Evolutionary conservation across 2,797 vertebrate species (phyloP).

Genomic region (Alectoris magna): DNA sequence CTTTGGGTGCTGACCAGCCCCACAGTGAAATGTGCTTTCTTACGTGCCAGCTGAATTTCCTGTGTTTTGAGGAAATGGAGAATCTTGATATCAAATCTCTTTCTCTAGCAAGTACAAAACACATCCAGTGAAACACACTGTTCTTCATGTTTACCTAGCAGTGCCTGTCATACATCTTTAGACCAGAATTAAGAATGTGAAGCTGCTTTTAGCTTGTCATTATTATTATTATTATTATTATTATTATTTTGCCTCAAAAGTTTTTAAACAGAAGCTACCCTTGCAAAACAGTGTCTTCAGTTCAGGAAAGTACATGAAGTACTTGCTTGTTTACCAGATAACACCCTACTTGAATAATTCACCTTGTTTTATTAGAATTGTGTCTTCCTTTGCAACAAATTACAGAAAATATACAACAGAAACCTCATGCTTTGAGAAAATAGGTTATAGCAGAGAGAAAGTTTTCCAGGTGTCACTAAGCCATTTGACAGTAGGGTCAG

Average conservation of each 20-base stretch:
- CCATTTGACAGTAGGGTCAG: not conserved
- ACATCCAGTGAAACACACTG: not conserved
- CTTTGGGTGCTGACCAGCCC: accelerated
- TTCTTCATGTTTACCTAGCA: not conserved
- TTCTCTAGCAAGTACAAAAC: not conserved
- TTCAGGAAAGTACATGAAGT: not conserved
- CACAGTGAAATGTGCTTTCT: not conserved
- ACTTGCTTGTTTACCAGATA: not conserved
- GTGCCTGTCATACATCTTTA: not conserved
- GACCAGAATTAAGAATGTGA: not conserved
- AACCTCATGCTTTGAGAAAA: not conserved
- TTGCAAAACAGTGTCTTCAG: not conserved
- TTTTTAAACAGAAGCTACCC: not conserved
- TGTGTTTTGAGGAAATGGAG: not conserved
- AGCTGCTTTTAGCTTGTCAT: not conserved
- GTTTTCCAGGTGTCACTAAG: not conserved
- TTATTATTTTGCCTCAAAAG: not conserved
- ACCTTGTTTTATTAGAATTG: not conserved
- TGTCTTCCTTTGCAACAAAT: not conserved
- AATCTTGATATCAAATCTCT: not conserved
- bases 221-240: too few relatives aligned
- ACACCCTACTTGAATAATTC: not conserved
- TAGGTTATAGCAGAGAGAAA: not conserved
- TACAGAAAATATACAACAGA: not conserved
- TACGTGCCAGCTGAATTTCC: not conserved